Percentiles rank a stretch among this genome's conserved stretches.
phyloP scores from a whole-genome alignment of 2,113 vertebrate genomes.

The Notothenia coriiceps region DNA sequence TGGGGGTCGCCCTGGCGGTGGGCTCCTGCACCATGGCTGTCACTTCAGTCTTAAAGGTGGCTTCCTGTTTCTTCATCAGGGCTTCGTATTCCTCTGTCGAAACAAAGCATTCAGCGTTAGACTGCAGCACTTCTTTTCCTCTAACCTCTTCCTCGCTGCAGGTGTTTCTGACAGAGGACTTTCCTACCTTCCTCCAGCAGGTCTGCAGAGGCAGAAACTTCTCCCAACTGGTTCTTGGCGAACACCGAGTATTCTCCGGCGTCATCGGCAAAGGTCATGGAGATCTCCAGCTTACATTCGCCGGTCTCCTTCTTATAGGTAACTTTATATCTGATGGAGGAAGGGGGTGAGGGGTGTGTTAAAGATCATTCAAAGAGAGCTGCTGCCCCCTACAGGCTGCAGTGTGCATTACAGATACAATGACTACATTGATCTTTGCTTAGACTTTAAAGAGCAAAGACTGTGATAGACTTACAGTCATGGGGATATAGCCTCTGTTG shows the following conservation, averaged over 20 bases:
- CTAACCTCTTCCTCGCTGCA: too few relatives aligned
- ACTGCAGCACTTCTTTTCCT: too few relatives aligned
- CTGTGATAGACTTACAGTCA: too few relatives aligned
- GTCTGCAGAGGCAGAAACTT: constrained; percentile 90
- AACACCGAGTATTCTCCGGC: constrained; percentile 96
- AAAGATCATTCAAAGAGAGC: neutral
- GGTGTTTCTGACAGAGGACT: neutral
- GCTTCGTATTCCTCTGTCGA: constrained; percentile 91
- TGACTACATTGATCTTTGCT: too few relatives aligned
- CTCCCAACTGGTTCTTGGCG: constrained; percentile 92
- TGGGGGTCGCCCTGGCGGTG: constrained; percentile 85
- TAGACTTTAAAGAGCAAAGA: too few relatives aligned
- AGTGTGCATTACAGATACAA: neutral
- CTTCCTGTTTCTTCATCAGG: constrained; percentile 91
- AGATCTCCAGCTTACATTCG: constrained; percentile 95
- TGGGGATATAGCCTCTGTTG: too few relatives aligned
- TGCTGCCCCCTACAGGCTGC: neutral
- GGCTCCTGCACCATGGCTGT: constrained; percentile 88
- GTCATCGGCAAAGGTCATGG: constrained; percentile 97
- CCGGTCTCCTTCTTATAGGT: constrained; percentile 94
- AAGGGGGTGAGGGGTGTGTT: neutral
- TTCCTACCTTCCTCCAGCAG: constrained; percentile 93
- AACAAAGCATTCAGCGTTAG: neutral
- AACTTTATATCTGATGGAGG: constrained; percentile 90
- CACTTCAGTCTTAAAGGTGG: constrained; percentile 86